phyloP scores from a whole-genome alignment of 2,888 invertebrate species.

The Trypoxylon attenuatum region DNA sequence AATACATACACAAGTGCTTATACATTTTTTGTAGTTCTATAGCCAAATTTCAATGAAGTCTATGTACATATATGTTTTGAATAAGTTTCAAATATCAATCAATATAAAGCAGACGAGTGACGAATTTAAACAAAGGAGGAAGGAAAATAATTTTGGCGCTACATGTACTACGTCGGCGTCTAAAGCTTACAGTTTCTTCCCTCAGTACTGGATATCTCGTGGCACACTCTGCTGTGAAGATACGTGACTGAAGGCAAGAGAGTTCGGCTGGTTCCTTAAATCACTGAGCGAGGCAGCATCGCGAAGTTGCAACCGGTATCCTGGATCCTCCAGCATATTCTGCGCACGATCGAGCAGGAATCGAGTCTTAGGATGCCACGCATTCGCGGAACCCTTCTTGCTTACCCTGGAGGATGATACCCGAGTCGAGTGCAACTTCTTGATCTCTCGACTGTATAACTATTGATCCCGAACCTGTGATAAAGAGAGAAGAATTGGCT shows the following conservation, averaged over 20 bases:
- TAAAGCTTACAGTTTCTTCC: no score
- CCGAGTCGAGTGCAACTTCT: conserved; percentile 26
- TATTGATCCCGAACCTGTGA: conserved; percentile 8
- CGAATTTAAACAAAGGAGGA: no score
- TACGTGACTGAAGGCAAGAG: conserved; percentile 61
- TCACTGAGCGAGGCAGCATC: conserved; percentile 55
- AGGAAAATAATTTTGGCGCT: no score
- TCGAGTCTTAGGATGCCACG: conserved; percentile 37
- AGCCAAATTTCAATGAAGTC: no score
- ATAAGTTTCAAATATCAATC: no score
- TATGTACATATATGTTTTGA: no score
- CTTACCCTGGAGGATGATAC: conserved; percentile 23
- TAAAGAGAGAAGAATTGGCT: background rate
- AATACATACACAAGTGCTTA: no score
- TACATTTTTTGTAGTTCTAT: no score
- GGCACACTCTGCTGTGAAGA: conserved; percentile 40
- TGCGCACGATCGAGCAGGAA: conserved; percentile 47
- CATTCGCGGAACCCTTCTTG: no score
- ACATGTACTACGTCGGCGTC: no score
- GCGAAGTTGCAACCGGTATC: conserved; percentile 44
- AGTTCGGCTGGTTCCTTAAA: conserved; percentile 59
- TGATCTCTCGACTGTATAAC: conserved; percentile 10
- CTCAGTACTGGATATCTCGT: conserved; percentile 43
- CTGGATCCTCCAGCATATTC: conserved; percentile 40
- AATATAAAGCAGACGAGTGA: no score